Evolutionary conservation across 2,113 vertebrate genomes (phyloP), one percentile per base, ranked within the genome.

Genomic region (Peromyscus californicus): DNA sequence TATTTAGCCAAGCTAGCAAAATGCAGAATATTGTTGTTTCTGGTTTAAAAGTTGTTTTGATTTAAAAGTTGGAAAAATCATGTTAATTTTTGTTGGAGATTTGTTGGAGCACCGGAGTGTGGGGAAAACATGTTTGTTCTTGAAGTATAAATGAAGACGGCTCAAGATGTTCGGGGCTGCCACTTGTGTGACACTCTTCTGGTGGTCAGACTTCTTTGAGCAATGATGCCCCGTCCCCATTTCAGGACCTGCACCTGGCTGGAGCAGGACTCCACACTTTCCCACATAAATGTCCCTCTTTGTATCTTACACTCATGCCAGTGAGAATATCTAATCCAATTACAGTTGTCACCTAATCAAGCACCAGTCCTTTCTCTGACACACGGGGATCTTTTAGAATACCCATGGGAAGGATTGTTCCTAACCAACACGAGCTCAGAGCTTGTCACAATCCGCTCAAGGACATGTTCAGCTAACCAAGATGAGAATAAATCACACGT

Each of bases 331-430:
- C 33, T 70, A 74, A 86, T 3, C 0, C 22, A 15, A 19, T 31
- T 36, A 10, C 45, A 12, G 2, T 0, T 65, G 4, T 15, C 70
- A 42, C 7, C 67, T 31, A 16, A 24, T 65, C 6, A 57, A 5
- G 1, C 2, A 7, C 3, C 10, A 36, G 5, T 63, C 36, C 15
- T 19, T 82, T 39, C 75, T 74, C 42, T 22, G 48, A 51, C 7
- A 51, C 7, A 22, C 22, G 45, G 48, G 31, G 39, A 67, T 79
- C 63, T 45, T 85, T 82, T 21, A 59, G 51, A 84, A 94, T 1
- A 33, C 51, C 74, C 51, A 36, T 48, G 16, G 59, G 10, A 42
- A 92, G 7, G 19, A 33, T 6, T 6, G 15, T 24, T 76, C 33
- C 59, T 33, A 69, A 26, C 19, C 1, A 13, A 6, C 0, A 1